Conservation (phyloP, 2,888 invertebrate species). For the Eupithecia dodoneata region DNA sequence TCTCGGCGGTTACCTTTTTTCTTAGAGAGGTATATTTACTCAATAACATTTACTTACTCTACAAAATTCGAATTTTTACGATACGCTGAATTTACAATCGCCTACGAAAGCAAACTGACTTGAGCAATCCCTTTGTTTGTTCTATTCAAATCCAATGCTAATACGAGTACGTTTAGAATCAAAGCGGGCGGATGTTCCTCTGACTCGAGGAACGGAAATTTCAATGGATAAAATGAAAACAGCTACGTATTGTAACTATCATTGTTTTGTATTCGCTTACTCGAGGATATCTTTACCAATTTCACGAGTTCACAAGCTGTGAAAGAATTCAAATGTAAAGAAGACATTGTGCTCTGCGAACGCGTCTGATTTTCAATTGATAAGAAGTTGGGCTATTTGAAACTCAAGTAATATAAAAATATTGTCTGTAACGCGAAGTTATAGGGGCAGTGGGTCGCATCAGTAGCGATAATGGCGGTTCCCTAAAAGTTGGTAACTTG, state of each 20-base stretch:
- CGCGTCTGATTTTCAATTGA: slow-evolving; percentile 25
- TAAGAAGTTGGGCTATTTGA: slow-evolving; percentile 24
- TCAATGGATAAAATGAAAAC: slow-evolving; percentile 67
- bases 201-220: slow-evolving; percentile 73
- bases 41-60: slow-evolving; percentile 28
- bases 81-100: slow-evolving; percentile 81
- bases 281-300: slow-evolving; percentile 38
- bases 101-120: slow-evolving; percentile 82
- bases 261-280: slow-evolving; percentile 41
- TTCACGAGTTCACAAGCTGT: slow-evolving; percentile 34
- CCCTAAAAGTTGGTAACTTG: slow-evolving; percentile 79
- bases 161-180: slow-evolving; percentile 79
- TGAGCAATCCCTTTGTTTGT: slow-evolving; percentile 83
- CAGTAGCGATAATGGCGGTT: slow-evolving; percentile 75
- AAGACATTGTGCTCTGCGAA: slow-evolving; percentile 24
- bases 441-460: slow-evolving; percentile 62
- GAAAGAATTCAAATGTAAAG: slow-evolving; percentile 32
- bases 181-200: slow-evolving; percentile 78
- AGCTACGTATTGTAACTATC: slow-evolving; percentile 58
- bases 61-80: slow-evolving; percentile 71
- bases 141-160: slow-evolving; percentile 83
- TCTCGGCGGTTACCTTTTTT: neutral
- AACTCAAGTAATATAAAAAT: slow-evolving; percentile 48
- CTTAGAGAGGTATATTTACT: neutral
- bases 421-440: slow-evolving; percentile 53